phyloP scores from a whole-genome alignment of 1,140 invertebrate species.

The Calliphora vicina region DNA sequence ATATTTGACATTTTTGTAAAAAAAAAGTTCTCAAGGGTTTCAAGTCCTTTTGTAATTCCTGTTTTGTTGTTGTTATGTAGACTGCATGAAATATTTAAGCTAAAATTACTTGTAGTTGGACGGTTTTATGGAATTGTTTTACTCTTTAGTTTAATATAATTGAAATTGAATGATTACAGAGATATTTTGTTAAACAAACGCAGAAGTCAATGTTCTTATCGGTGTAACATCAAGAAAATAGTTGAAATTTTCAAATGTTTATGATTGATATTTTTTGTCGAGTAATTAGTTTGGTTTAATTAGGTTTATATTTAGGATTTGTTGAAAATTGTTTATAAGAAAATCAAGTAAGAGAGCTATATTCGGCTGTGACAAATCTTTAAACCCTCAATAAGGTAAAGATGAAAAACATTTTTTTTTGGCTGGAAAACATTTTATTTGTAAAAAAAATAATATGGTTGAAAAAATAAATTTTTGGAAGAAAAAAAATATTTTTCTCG shows the following conservation, averaged over 20 bases:
- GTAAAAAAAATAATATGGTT: no score
- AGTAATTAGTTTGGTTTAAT: background rate
- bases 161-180: background rate
- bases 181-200: background rate
- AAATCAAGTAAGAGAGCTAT: no score
- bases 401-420: no score
- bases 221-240: background rate
- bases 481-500: no score
- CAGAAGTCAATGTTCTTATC: background rate
- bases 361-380: no score
- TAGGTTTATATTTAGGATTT: background rate
- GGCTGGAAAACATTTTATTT: no score
- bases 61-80: background rate
- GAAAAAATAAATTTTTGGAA: no score
- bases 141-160: background rate
- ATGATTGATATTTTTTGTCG: background rate
- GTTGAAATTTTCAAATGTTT: background rate
- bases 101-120: background rate
- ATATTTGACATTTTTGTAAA: slow-evolving; percentile 33
- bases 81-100: background rate
- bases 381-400: no score
- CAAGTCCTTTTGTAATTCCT: background rate
- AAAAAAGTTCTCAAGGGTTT: slow-evolving; percentile 20
- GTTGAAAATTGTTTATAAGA: no score
- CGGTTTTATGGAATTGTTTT: background rate